Evolutionary conservation across 2,888 invertebrate species (phyloP).

Genomic region (Ectemnius cavifrons): DNA sequence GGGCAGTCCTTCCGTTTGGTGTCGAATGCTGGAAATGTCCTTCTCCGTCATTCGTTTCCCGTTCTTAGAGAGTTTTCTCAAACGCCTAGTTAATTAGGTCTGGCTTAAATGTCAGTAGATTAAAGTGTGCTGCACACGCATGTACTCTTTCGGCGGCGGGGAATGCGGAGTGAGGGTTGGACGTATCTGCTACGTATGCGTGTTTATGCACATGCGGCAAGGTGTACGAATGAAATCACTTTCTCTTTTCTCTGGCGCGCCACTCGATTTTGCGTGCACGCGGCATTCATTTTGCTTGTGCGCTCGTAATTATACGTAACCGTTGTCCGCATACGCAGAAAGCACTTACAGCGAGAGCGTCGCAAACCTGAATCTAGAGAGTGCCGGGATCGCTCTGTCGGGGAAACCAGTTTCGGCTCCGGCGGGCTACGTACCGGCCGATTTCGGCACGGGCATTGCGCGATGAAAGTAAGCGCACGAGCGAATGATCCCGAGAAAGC

Average conservation of each 20-base stretch:
- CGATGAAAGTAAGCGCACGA: slow-evolving; percentile 34
- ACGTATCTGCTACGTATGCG: slow-evolving; percentile 24
- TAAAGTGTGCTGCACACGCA: slow-evolving; percentile 40
- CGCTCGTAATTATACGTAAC: slow-evolving; percentile 4
- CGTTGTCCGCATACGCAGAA: slow-evolving; percentile 9
- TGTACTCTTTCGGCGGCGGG: slow-evolving; percentile 13
- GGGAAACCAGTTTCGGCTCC: slow-evolving; percentile 27
- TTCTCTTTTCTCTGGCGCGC: slow-evolving; percentile 55
- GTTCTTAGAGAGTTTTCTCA: slow-evolving; percentile 15
- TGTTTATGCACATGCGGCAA: slow-evolving; percentile 16
- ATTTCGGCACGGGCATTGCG: slow-evolving; percentile 16
- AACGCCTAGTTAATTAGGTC: slow-evolving; percentile 14
- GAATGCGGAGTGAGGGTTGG: slow-evolving; percentile 22
- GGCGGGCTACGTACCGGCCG: slow-evolving; percentile 28
- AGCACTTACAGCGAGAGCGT: slow-evolving; percentile 7
- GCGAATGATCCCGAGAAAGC: slow-evolving; percentile 17
- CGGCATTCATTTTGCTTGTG: not conserved
- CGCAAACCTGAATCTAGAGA: slow-evolving; percentile 33
- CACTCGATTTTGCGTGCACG: slow-evolving; percentile 45
- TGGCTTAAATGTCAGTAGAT: slow-evolving; percentile 54
- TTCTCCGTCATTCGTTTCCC: not conserved
- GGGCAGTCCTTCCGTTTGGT: no score
- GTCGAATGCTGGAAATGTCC: no score
- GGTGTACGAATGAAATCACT: slow-evolving; percentile 50
- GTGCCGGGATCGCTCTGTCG: slow-evolving; percentile 29